A percentile compares a stretch with the other conserved stretches of the same genome.
These are phyloP conservation scores for Hypercompe scribonia DNA, from an alignment of 2,888 invertebrate genomes.

Conservation along the genomic window DNA sequence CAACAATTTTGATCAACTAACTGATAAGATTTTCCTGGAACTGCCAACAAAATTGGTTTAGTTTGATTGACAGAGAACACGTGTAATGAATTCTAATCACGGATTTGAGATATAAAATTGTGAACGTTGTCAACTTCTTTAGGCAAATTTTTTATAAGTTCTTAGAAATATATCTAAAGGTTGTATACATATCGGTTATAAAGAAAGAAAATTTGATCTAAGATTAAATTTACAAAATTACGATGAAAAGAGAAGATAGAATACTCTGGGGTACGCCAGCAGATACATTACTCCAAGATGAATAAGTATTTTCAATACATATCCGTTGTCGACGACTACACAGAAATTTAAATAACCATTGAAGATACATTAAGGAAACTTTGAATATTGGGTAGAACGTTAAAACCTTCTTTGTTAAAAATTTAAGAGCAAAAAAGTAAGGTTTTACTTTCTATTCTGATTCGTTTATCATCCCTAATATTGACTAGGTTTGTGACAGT, in stretches of 20 bases:
- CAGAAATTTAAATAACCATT: not conserved
- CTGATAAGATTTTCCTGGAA: too few species aligned
- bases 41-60: too few species aligned
- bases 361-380: not conserved
- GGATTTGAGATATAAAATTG: too few species aligned
- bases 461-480: not conserved
- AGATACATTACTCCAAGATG: not conserved
- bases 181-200: too few species aligned
- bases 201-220: not conserved
- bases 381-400: not conserved
- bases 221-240: not conserved
- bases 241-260: not conserved
- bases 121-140: too few species aligned
- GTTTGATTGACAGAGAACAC: too few species aligned
- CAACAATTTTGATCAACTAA: too few species aligned
- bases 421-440: not conserved
- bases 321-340: not conserved
- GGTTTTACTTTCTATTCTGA: not conserved
- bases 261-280: not conserved
- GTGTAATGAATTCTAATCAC: too few species aligned
- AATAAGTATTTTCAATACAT: not conserved
- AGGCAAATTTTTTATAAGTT: too few species aligned
- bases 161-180: too few species aligned
- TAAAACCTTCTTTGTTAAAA: not conserved
- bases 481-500: too few species aligned